These are phyloP conservation scores for Eulemur mongoz DNA, from an alignment of 2,797 vertebrate genomes.

Conservation along the genomic window DNA sequence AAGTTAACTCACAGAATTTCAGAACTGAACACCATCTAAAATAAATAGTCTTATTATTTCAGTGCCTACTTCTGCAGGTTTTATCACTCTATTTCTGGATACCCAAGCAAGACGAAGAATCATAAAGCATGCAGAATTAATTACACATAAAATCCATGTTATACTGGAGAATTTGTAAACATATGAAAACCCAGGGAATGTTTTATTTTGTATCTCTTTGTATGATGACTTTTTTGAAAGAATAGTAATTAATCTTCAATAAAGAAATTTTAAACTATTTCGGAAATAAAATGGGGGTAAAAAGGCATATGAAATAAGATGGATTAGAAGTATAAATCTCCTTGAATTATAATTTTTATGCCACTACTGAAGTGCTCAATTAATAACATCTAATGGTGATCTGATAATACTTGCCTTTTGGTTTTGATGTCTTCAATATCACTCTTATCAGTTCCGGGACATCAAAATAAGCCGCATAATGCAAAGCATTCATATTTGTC, in stretches of 20 bases:
- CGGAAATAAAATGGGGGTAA: neutral
- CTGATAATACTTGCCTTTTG: conserved; percentile 89
- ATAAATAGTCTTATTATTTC: neutral
- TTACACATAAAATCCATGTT: neutral
- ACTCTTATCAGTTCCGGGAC: conserved; percentile 94
- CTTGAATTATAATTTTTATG: neutral
- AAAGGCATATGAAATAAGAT: neutral
- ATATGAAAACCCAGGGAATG: neutral
- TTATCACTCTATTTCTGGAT: neutral
- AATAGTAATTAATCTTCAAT: neutral
- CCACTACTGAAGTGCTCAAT: neutral
- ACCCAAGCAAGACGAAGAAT: neutral
- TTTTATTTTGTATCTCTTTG: conserved; percentile 14
- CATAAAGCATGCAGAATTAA: neutral
- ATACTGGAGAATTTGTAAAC: neutral
- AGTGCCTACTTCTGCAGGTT: neutral
- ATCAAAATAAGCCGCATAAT: conserved; percentile 98
- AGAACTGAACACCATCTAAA: conserved; percentile 5
- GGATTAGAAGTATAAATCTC: neutral
- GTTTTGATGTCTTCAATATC: conserved; percentile 93
- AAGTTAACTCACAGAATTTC: conserved; percentile 16
- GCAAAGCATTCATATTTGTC: conserved; percentile 99
- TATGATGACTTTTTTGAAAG: conserved; percentile 13
- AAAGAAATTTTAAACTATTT: conserved; percentile 21
- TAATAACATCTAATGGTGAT: neutral